Base-by-base conservation (phyloP, 2,113 vertebrate genomes). In the human region DNA sequence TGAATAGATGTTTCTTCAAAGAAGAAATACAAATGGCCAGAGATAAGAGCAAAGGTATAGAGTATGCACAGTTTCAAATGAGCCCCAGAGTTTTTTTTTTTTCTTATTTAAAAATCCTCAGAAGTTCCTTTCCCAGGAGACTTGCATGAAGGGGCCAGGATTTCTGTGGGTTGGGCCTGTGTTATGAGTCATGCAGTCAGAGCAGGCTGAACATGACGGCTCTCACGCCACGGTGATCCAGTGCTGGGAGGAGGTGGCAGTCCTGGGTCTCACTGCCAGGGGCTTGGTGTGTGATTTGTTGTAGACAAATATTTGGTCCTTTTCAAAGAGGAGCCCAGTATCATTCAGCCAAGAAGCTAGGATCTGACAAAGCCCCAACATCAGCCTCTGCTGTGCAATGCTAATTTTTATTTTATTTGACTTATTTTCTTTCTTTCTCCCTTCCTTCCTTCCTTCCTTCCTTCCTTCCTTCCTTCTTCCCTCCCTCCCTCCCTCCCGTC, bases 1-100 rank as follows among this genome's bases (percentile, higher is more conserved):
- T 66, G 70, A 72, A 66, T 3, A 80, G 89, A 43, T 27, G 64
- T 48, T 90, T 90, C 55, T 90, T 95, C 55, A 81, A 79, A 64
- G 12, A 78, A 90, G 68, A 68, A 50, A 32, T 5, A 5, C 8
- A 52, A 73, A 85, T 45, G 35, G 22, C 10, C 14, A 59, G 81
- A 57, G 83, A 66, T 43, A 66, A 85, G 66, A 88, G 61, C 61
- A 57, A 84, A 95, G 7, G 9, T 76, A 35, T 68, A 50, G 22
- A 23, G 1, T 38, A 64, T 14, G 22, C 50, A 40, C 20, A 64
- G 22, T 84, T 93, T 96, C 23, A 81, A 64, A 57, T 73, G 27
- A 94, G 17, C 23, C 57, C 38, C 40, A 55, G n/a, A 32, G 61
- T 30, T 6, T 6, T 73, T 76, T 25, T 52, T 93, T 57, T 82